A percentile compares a stretch with the other conserved stretches of the same genome.
These are phyloP conservation scores for Cathartes aura DNA, from an alignment of 2,113 vertebrate species.

Conservation along the genomic window DNA sequence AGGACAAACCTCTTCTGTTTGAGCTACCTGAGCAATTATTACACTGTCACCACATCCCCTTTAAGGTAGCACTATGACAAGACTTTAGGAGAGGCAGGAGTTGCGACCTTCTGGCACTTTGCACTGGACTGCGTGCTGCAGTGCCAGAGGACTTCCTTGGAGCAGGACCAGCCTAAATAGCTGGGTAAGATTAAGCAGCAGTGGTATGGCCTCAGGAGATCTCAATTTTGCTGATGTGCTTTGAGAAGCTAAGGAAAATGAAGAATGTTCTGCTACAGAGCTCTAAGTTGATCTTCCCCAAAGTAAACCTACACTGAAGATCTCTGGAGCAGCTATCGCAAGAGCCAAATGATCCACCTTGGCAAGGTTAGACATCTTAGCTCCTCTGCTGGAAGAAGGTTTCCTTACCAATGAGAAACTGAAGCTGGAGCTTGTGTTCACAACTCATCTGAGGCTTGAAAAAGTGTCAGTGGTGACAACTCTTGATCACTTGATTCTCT, in stretches of 20 bases:
- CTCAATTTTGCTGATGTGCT: background rate
- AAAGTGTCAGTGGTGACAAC: background rate
- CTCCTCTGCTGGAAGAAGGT: background rate
- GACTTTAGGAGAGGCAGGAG: background rate
- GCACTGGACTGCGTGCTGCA: rapidly evolving
- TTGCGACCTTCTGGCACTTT: background rate
- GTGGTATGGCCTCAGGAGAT: background rate
- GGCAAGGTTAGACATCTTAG: background rate
- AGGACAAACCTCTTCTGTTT: background rate
- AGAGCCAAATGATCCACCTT: background rate
- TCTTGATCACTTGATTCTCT: background rate
- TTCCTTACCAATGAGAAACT: background rate
- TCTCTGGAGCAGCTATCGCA: background rate
- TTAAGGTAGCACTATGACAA: background rate
- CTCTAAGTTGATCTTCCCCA: background rate
- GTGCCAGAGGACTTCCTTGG: background rate
- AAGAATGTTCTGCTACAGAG: background rate
- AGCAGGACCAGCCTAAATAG: background rate
- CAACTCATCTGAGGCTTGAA: background rate
- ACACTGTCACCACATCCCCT: background rate
- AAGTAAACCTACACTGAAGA: background rate
- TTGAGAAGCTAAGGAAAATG: background rate
- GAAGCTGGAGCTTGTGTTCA: background rate
- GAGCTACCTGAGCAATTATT: background rate
- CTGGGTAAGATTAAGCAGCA: background rate